phyloP scores from a whole-genome alignment of 2,113 vertebrate species.

The Onychostoma macrolepis region DNA sequence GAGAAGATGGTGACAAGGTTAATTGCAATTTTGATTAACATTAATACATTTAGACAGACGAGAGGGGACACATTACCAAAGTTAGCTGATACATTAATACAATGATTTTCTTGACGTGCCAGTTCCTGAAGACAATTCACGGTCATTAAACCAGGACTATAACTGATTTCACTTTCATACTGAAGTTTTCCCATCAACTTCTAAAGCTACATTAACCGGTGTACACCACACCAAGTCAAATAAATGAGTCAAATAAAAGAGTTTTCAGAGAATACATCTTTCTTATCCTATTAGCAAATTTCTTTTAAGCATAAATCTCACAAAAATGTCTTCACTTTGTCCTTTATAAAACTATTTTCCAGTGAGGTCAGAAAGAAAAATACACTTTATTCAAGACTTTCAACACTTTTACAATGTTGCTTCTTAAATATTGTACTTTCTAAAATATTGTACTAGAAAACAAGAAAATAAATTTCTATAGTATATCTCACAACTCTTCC shows the following conservation, averaged over 20 bases:
- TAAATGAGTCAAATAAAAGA: no score
- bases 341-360: neutral
- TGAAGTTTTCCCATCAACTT: neutral
- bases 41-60: neutral
- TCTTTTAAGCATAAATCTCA: neutral
- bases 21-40: conserved; percentile 24
- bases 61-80: neutral
- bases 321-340: neutral
- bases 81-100: neutral
- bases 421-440: neutral
- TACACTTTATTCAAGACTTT: neutral
- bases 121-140: neutral
- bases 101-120: neutral
- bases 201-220: neutral
- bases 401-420: neutral
- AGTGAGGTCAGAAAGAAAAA: neutral
- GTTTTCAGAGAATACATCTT: neutral
- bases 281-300: neutral
- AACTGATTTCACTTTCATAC: neutral
- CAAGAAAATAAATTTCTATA: neutral
- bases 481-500: neutral
- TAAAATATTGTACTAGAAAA: neutral
- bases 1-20: conserved; percentile 98
- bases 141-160: neutral
- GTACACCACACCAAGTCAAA: neutral